Conservation (phyloP, 2,888 invertebrate genomes). For the Caenorhabditis imperialis region DNA sequence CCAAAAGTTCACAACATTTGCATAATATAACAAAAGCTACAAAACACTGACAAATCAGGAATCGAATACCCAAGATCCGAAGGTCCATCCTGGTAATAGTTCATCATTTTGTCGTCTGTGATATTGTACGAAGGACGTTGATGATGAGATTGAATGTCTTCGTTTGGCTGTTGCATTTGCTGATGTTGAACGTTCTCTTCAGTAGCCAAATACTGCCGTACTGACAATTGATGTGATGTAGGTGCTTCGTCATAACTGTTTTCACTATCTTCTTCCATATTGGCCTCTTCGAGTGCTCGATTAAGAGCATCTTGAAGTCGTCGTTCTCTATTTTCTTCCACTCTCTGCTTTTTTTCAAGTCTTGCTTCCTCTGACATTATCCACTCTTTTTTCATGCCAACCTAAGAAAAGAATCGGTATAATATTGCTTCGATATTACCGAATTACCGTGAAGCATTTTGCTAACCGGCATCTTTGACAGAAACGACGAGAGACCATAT, state of each 20-base stretch:
- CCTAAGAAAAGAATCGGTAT: conserved; percentile 55
- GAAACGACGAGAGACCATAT: conserved; percentile 86
- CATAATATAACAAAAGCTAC: background rate
- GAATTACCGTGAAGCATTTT: conserved; percentile 85
- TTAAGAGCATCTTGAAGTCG: conserved; percentile 34
- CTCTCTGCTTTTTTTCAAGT: conserved; percentile 75
- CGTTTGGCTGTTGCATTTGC: background rate
- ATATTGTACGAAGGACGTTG: background rate
- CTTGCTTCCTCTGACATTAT: conserved; percentile 77
- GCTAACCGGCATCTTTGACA: conserved; percentile 95
- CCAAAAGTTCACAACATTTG: too few relatives aligned
- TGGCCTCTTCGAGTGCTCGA: conserved; percentile 27
- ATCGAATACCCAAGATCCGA: conserved; percentile 19
- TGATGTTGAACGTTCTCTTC: background rate
- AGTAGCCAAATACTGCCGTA: conserved; percentile 21
- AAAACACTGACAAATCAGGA: conserved; percentile 31
- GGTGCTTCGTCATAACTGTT: conserved; percentile 33
- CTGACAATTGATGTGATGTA: conserved; percentile 6
- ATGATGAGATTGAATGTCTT: background rate
- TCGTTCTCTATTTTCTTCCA: conserved; percentile 74
- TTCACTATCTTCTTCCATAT: conserved; percentile 37
- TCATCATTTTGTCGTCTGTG: conserved; percentile 19
- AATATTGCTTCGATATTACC: background rate
- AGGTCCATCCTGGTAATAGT: conserved; percentile 37
- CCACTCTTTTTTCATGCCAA: conserved; percentile 77